Base-by-base conservation (phyloP, 2,113 vertebrate species). In the Hippolais icterina region DNA sequence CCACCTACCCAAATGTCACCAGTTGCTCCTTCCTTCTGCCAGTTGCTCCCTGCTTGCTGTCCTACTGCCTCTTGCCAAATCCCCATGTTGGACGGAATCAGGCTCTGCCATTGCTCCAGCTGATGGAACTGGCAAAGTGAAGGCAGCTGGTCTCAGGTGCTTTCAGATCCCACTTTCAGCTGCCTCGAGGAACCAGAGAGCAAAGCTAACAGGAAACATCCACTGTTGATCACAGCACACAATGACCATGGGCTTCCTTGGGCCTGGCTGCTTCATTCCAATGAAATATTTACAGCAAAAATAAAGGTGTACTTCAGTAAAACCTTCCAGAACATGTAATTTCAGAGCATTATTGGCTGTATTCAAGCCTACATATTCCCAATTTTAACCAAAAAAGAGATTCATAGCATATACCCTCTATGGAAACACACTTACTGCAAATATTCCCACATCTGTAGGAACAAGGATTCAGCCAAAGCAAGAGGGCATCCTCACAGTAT, bases 121-220 rank as follows among this genome's bases (percentile, higher is more conserved):
- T 41, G 21, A 11, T 2, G 2, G 47, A 72, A 49, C 17, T 39
- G 44, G 12, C 41, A 17, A 54, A 83, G 27, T 12, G 53, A 63
- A 54, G 39, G 47, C 71, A 86, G 35, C 23, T 25, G 42, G 4
- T 28, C 35, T 33, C 57, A 66, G 22, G 4, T 59, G 54, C 59
- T 60, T 83, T 64, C 27, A 80, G 31, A 27, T 1, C 5, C 24
- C 39, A 16, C 16, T 18, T 80, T 29, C 49, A 64, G 29, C 18
- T 4, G 2, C 54, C 37, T 53, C 2, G 0, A 9, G 35, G 50
- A 93, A 19, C 11, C 2, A 5, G 49, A 18, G 66, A 64, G 35
- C 27, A 46, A 87, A 64, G 24, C 37, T 33, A 64, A 35, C 4
- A 64, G 18, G 16, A 52, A 72, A 41, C 12, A 56, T 49, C 28